Conservation (phyloP, 2,888 invertebrate species). For the Coleophora deauratella region DNA sequence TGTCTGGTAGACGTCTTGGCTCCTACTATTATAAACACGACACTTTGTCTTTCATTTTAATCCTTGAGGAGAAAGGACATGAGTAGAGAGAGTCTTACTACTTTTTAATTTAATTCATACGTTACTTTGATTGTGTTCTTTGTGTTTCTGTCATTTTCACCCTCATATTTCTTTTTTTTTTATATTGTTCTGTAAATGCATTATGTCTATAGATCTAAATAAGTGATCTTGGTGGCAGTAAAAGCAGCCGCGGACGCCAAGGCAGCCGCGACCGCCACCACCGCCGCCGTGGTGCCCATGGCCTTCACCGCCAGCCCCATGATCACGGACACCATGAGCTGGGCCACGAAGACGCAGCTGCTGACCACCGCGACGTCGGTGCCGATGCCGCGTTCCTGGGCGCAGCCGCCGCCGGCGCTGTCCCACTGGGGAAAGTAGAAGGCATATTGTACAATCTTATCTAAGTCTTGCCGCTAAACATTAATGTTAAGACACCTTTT, state of each 20-base stretch:
- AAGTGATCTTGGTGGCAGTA: constrained; percentile 90
- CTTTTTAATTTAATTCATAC: too few relatives aligned
- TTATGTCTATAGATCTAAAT: constrained; percentile 88
- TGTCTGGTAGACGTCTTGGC: too few relatives aligned
- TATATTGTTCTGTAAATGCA: background rate
- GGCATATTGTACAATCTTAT: too few relatives aligned
- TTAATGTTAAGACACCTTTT: too few relatives aligned
- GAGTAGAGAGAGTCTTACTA: too few relatives aligned
- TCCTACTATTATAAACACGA: too few relatives aligned
- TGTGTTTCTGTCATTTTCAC: too few relatives aligned
- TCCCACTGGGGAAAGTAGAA: constrained; percentile 47
- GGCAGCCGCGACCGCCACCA: constrained; percentile 88
- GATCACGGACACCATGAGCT: constrained; percentile 90
- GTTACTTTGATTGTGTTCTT: too few relatives aligned
- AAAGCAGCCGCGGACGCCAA: constrained; percentile 90
- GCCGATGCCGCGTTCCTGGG: constrained; percentile 88
- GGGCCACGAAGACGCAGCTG: constrained; percentile 96
- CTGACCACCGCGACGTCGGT: constrained; percentile 96
- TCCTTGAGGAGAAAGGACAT: too few relatives aligned
- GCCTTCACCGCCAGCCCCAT: constrained; percentile 88
- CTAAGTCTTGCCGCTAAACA: too few relatives aligned
- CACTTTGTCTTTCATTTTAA: too few relatives aligned
- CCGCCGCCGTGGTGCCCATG: constrained; percentile 90
- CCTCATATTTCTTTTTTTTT: too few relatives aligned
- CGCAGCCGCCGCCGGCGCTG: constrained; percentile 56